Evolutionary conservation across 2,113 vertebrate species (phyloP).

Genomic region (Octodon degus): DNA sequence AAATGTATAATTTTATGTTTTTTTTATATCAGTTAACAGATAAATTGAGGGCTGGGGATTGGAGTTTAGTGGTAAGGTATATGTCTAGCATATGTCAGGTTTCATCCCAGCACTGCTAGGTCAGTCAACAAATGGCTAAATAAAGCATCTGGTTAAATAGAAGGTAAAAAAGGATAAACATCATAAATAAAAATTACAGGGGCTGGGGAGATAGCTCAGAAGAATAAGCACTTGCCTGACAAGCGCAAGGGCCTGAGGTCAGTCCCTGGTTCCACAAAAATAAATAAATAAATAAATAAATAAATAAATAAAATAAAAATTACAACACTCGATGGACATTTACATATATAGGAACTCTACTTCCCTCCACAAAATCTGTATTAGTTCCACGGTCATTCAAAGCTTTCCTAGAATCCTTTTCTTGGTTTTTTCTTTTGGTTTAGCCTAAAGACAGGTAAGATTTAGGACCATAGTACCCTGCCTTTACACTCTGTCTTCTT

Average conservation of each 20-base stretch:
- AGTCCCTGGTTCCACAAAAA: too few relatives aligned
- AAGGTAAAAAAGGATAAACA: not conserved
- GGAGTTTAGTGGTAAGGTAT: not conserved
- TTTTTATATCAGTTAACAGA: not conserved
- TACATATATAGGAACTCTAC: not conserved
- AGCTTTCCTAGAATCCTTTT: not conserved
- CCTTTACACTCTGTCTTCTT: not conserved
- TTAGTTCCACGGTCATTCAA: slow-evolving; percentile 19
- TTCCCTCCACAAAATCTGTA: not conserved
- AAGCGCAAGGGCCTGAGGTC: too few relatives aligned
- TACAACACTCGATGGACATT: not conserved
- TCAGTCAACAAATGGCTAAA: not conserved
- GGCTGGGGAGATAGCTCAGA: too few relatives aligned
- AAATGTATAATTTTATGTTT: not conserved
- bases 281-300: too few relatives aligned
- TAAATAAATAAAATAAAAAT: not conserved
- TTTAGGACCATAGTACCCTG: not conserved
- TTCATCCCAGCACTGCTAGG: not conserved
- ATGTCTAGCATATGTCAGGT: not conserved
- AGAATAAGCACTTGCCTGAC: too few relatives aligned
- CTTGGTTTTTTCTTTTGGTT: slow-evolving; percentile 35
- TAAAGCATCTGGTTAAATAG: not conserved
- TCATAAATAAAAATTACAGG: not conserved
- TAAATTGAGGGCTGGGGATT: not conserved
- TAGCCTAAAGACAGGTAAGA: not conserved